Conservation (phyloP, 2,888 invertebrate species). For the Chironomus tentans region DNA sequence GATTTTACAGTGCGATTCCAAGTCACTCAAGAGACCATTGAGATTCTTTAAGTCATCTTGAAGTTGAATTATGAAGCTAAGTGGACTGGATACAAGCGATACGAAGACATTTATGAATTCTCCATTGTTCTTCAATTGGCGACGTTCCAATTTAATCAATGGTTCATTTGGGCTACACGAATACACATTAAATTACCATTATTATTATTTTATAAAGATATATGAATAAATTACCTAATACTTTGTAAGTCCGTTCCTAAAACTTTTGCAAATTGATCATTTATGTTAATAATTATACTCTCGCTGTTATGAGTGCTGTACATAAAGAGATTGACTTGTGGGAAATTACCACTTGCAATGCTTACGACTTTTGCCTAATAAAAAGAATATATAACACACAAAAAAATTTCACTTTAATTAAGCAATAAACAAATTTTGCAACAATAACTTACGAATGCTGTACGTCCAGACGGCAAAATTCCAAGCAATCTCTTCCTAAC, state of each 20-base stretch:
- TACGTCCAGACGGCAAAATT: slow-evolving; percentile 46
- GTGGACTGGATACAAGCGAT: slow-evolving; percentile 67
- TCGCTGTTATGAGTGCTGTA: slow-evolving; percentile 12
- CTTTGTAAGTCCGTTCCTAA: slow-evolving; percentile 10
- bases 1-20: slow-evolving; percentile 51
- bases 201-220: background rate
- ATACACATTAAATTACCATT: background rate
- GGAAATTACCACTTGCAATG: slow-evolving; percentile 26
- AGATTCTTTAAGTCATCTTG: slow-evolving; percentile 1
- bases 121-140: slow-evolving; percentile 34
- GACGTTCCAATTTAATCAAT: slow-evolving; percentile 15
- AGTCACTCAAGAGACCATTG: background rate
- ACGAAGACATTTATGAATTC: slow-evolving; percentile 61
- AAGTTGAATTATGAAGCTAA: slow-evolving; percentile 46
- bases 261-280: slow-evolving; percentile 10
- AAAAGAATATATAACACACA: background rate
- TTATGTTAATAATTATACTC: slow-evolving; percentile 9
- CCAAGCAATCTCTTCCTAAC: slow-evolving; percentile 45
- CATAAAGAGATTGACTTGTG: slow-evolving; percentile 3
- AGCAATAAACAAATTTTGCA: background rate
- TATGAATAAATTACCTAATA: background rate
- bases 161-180: slow-evolving; percentile 9
- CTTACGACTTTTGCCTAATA: slow-evolving; percentile 37
- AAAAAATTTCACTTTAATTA: background rate
- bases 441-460: slow-evolving; percentile 38